Evolutionary conservation across 2,113 vertebrate species (phyloP).

Genomic region (Notiomystis cincta): DNA sequence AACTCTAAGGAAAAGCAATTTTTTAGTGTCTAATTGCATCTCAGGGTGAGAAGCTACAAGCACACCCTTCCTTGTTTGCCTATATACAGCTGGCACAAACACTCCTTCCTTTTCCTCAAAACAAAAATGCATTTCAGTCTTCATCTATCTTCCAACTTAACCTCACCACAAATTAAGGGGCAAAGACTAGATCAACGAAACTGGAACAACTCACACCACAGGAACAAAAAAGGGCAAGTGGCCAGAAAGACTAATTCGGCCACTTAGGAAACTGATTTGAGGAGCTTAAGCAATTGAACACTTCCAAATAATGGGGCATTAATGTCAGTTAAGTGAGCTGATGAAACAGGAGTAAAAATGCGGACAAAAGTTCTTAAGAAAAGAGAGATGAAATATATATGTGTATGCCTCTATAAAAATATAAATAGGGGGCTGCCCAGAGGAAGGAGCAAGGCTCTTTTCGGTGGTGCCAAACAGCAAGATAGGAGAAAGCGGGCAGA

Average conservation of each 20-base stretch:
- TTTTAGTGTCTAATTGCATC: neutral
- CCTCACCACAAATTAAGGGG: neutral
- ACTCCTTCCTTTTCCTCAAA: neutral
- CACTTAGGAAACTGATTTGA: no score
- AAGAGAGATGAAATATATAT: fast-evolving
- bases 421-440: fast-evolving
- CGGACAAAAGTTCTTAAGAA: fast-evolving
- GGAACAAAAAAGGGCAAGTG: neutral
- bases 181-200: neutral
- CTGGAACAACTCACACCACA: fast-evolving
- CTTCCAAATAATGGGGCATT: neutral
- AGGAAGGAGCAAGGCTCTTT: neutral
- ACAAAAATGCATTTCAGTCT: neutral
- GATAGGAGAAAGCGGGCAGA: neutral
- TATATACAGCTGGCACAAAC: neutral
- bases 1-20: neutral
- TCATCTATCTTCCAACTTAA: fast-evolving
- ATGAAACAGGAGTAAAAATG: fast-evolving
- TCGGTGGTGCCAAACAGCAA: neutral
- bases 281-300: fast-evolving
- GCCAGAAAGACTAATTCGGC: neutral
- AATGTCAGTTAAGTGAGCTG: fast-evolving
- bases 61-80: neutral
- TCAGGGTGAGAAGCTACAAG: neutral
- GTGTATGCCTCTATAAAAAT: neutral